phyloP scores from a whole-genome alignment of 1,140 invertebrate genomes.

The Drosophila pachea region DNA sequence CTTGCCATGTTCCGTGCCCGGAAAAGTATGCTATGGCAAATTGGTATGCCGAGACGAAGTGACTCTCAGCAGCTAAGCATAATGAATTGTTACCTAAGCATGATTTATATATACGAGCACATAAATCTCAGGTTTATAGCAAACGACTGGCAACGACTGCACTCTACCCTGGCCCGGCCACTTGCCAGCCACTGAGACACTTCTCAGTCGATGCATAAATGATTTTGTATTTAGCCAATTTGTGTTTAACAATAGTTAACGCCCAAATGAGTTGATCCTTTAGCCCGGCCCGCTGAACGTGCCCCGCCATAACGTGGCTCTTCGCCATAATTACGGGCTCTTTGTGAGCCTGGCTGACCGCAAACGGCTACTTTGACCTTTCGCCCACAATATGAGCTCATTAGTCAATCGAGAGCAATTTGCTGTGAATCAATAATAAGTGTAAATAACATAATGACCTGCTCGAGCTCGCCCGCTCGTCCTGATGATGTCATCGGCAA shows the following conservation, averaged over 20 bases:
- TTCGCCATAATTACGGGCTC: constrained; percentile 62
- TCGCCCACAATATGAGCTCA: constrained; percentile 68
- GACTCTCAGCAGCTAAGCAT: constrained; percentile 47
- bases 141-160: neutral
- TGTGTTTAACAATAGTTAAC: no score
- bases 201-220: no score
- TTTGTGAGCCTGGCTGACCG: constrained; percentile 8
- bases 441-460: constrained; percentile 73
- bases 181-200: no score
- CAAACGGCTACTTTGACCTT: constrained; percentile 62
- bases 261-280: no score
- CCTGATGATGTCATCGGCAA: constrained; percentile 45
- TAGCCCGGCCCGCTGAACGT: no score
- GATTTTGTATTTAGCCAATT: no score
- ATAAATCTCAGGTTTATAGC: constrained; percentile 52
- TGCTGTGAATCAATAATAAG: constrained; percentile 75
- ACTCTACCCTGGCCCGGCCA: constrained; percentile 9
- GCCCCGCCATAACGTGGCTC: no score
- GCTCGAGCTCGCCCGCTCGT: constrained; percentile 2
- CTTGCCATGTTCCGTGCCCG: constrained; percentile 18
- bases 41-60: constrained; percentile 31
- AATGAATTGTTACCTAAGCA: constrained; percentile 72
- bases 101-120: constrained; percentile 65
- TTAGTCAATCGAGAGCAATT: constrained; percentile 72
- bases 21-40: constrained; percentile 42